phyloP scores from a whole-genome alignment of 1,140 invertebrate genomes.

The Halictus rubicundus region DNA sequence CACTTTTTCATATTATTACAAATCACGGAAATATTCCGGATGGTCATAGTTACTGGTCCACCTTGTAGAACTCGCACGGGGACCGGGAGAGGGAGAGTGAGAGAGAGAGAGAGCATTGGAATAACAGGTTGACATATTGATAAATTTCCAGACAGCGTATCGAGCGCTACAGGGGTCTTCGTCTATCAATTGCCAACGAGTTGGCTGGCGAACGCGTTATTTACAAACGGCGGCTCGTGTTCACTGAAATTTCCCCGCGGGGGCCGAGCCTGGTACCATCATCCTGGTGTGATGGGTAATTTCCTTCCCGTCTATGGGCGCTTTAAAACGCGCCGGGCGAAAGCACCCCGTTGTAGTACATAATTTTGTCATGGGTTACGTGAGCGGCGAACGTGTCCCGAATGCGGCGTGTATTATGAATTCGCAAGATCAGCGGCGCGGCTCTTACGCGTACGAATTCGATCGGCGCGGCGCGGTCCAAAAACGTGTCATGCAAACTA shows the following conservation, averaged over 20 bases:
- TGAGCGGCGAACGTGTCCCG: slow-evolving; percentile 48
- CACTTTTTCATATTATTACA: too few species aligned
- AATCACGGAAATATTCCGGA: too few species aligned
- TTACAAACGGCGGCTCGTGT: not conserved
- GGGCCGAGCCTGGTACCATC: not conserved
- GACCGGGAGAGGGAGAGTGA: too few species aligned
- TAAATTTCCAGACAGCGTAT: not conserved
- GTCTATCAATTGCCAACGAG: not conserved
- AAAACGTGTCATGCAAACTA: slow-evolving; percentile 58
- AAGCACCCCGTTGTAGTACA: slow-evolving; percentile 53
- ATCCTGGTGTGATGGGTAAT: slow-evolving; percentile 6
- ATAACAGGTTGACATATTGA: not conserved
- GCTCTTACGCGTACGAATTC: slow-evolving; percentile 47
- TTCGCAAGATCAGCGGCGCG: slow-evolving; percentile 46
- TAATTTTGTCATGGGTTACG: slow-evolving; percentile 60
- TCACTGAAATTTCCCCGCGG: not conserved
- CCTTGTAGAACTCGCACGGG: too few species aligned
- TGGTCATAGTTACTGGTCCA: too few species aligned
- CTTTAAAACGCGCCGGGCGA: slow-evolving; percentile 33
- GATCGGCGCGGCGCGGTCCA: slow-evolving; percentile 13
- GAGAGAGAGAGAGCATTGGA: not conserved
- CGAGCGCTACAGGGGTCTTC: not conserved
- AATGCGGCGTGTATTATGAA: slow-evolving; percentile 53
- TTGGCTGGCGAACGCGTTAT: not conserved
- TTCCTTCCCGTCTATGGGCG: slow-evolving; percentile 15